A percentile compares a stretch with the other conserved stretches of the same genome.
These are phyloP conservation scores for Gorsachius magnificus DNA, from an alignment of 2,797 vertebrate species.

Conservation along the genomic window DNA sequence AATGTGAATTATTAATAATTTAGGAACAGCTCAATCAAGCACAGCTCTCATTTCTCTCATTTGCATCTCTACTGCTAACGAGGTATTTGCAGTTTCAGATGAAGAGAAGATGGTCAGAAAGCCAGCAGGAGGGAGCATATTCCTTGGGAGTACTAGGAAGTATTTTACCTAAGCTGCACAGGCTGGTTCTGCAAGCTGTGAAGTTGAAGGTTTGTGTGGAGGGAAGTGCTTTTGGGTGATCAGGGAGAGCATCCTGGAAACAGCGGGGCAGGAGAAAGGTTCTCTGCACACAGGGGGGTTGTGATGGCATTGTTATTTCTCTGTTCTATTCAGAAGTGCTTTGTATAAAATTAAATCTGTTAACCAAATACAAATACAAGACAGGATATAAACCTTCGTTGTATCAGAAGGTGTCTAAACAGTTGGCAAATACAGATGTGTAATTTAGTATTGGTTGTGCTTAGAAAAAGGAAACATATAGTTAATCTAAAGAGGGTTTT, in stretches of 20 bases:
- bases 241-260: background rate
- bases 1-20: background rate
- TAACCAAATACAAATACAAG: background rate
- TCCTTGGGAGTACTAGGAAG: background rate
- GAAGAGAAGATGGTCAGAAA: background rate
- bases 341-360: background rate
- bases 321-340: background rate
- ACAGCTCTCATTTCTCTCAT: background rate
- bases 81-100: background rate
- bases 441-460: background rate
- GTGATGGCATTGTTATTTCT: background rate
- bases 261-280: background rate
- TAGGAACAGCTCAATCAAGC: background rate
- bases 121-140: background rate
- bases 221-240: background rate
- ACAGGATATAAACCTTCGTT: background rate
- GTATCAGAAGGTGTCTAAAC: background rate
- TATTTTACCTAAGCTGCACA: background rate
- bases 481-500: background rate
- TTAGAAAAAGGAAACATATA: background rate
- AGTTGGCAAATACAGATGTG: background rate
- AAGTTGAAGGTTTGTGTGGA: background rate
- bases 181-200: background rate
- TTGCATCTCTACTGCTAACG: background rate
- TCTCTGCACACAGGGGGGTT: fast-evolving